Percentiles rank a stretch among this genome's conserved stretches.
Conservation (phyloP, 2,113 vertebrate genomes). For the Castor canadensis region DNA sequence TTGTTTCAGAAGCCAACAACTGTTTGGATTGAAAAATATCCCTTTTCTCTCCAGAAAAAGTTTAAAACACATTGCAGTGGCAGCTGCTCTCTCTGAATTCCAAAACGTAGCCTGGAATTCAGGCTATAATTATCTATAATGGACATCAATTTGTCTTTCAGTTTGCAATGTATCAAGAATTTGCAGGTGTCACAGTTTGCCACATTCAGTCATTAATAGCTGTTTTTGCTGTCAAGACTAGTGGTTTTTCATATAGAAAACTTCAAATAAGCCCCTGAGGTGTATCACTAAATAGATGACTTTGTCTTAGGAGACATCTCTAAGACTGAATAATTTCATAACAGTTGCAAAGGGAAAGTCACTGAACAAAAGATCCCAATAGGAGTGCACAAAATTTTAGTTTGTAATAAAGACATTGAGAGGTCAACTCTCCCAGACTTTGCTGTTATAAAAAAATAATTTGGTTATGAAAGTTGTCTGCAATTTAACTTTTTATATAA, state of each 20-base stretch:
- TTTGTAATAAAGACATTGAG: neutral
- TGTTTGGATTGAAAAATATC: neutral
- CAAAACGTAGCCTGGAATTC: neutral
- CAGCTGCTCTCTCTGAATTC: constrained; percentile 11
- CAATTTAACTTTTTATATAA: neutral
- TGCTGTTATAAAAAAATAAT: neutral
- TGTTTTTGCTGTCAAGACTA: constrained; percentile 38
- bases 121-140: constrained; percentile 69
- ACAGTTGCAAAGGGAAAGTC: neutral
- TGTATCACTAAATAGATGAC: neutral
- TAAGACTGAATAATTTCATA: neutral
- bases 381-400: neutral
- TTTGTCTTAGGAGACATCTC: neutral
- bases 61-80: neutral
- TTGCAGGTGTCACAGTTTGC: constrained; percentile 56
- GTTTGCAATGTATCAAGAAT: constrained; percentile 50
- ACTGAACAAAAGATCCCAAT: neutral
- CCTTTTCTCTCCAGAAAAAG: neutral
- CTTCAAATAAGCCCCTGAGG: neutral
- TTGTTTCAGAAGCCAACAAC: neutral
- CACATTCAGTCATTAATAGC: constrained; percentile 41
- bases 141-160: constrained; percentile 71
- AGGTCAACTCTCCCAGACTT: neutral
- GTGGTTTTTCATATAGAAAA: constrained; percentile 55
- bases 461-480: neutral